phyloP scores from a whole-genome alignment of 2,797 vertebrate species.

The Hemitrygon akajei region DNA sequence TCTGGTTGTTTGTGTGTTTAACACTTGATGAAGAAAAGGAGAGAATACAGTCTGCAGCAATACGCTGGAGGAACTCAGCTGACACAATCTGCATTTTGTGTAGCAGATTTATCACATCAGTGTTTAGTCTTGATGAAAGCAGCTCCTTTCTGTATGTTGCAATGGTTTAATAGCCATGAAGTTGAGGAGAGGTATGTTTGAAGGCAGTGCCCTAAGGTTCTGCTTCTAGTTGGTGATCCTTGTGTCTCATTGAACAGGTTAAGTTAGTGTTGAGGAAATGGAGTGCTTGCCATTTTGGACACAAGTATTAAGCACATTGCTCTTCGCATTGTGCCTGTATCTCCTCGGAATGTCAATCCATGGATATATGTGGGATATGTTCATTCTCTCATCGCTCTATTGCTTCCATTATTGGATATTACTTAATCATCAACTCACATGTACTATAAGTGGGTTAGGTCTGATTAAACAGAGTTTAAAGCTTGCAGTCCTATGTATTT shows the following conservation, averaged over 20 bases:
- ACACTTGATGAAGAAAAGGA: no score
- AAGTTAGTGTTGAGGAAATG: slow-evolving; percentile 41
- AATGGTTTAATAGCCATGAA: no score
- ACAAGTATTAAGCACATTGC: slow-evolving; percentile 37
- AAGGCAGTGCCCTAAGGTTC: no score
- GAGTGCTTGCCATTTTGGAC: neutral
- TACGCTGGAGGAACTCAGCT: no score
- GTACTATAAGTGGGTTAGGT: neutral
- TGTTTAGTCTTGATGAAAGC: no score
- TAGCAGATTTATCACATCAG: no score
- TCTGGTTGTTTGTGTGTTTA: no score
- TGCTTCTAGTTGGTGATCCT: neutral
- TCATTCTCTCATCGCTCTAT: neutral
- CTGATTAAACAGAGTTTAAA: neutral
- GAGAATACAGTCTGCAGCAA: no score
- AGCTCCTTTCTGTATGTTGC: no score
- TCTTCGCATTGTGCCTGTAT: slow-evolving; percentile 39
- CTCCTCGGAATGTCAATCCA: neutral
- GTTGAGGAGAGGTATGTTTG: no score
- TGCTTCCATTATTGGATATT: neutral
- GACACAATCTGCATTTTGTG: no score
- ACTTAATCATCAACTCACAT: neutral
- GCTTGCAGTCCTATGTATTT: neutral
- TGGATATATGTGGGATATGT: neutral
- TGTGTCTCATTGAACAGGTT: slow-evolving; percentile 32